A percentile compares a stretch with the other conserved stretches of the same genome.
Conservation (phyloP, 2,113 vertebrate species). For the Oreotrochilus melanogaster region DNA sequence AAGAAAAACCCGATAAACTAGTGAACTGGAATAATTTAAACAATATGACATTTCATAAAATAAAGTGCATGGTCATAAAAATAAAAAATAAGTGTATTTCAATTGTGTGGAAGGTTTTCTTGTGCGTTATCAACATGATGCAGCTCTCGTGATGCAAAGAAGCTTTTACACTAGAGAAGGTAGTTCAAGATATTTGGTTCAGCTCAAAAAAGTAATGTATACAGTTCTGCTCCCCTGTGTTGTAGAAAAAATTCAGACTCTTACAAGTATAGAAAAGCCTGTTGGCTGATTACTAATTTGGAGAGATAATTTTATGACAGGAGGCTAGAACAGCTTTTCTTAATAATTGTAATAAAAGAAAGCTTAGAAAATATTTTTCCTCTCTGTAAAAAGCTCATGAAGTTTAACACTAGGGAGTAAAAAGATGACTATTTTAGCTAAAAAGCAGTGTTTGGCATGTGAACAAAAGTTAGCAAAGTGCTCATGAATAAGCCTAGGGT, state of each 20-base stretch:
- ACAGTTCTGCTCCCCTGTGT: neutral
- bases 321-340: neutral
- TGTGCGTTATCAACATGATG: neutral
- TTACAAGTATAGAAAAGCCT: neutral
- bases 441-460: neutral
- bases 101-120: neutral
- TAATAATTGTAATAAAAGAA: neutral
- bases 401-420: neutral
- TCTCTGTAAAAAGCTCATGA: neutral
- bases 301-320: neutral
- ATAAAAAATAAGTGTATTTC: neutral
- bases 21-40: neutral
- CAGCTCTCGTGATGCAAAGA: neutral
- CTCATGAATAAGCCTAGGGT: neutral
- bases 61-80: neutral
- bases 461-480: neutral
- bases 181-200: neutral
- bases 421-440: neutral
- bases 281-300: neutral
- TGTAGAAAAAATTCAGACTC: neutral
- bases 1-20: neutral
- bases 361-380: neutral
- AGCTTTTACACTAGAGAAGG: neutral
- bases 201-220: neutral
- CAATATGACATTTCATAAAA: neutral